Evolutionary conservation across 37 sponge, comb jelly and placozoan species (phyloP).

Genomic region (Theonella swinhoei): DNA sequence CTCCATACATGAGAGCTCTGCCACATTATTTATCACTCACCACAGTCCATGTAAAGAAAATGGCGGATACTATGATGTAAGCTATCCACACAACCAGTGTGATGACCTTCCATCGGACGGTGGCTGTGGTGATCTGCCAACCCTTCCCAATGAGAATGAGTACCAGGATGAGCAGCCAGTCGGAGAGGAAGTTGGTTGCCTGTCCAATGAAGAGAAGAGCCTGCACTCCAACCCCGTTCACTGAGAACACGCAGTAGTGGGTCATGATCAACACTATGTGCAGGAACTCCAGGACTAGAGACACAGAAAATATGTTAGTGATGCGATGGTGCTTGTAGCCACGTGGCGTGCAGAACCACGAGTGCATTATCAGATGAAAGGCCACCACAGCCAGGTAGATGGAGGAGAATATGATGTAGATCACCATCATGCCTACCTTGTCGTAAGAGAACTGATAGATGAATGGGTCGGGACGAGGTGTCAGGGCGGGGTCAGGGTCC

Average conservation of each 20-base stretch:
- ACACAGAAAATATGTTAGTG: constrained; percentile 34
- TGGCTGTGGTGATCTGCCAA: constrained; percentile 59
- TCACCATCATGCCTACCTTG: constrained; percentile 34
- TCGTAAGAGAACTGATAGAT: constrained; percentile 68
- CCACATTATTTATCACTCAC: constrained; percentile 27
- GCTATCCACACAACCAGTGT: constrained; percentile 39
- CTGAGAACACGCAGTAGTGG: constrained; percentile 57
- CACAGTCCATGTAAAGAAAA: constrained; percentile 44
- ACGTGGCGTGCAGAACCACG: neutral
- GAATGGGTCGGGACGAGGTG: constrained; percentile 11
- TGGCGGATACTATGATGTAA: constrained; percentile 47
- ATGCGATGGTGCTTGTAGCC: constrained; percentile 18
- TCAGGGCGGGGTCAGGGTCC: constrained; percentile 6
- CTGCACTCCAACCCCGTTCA: constrained; percentile 49
- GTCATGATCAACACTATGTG: constrained; percentile 25
- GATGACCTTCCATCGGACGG: constrained; percentile 38
- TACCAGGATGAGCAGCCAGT: constrained; percentile 72
- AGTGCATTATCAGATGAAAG: constrained; percentile 41
- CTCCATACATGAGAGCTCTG: neutral
- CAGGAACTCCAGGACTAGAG: constrained; percentile 27
- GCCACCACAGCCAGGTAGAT: constrained; percentile 37
- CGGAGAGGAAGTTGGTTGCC: constrained; percentile 30
- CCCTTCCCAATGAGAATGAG: constrained; percentile 72
- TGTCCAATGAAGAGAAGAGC: constrained; percentile 37
- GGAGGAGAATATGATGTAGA: constrained; percentile 29